Evolutionary conservation across 2,113 vertebrate genomes (phyloP).

Genomic region (Fukomys damarensis): DNA sequence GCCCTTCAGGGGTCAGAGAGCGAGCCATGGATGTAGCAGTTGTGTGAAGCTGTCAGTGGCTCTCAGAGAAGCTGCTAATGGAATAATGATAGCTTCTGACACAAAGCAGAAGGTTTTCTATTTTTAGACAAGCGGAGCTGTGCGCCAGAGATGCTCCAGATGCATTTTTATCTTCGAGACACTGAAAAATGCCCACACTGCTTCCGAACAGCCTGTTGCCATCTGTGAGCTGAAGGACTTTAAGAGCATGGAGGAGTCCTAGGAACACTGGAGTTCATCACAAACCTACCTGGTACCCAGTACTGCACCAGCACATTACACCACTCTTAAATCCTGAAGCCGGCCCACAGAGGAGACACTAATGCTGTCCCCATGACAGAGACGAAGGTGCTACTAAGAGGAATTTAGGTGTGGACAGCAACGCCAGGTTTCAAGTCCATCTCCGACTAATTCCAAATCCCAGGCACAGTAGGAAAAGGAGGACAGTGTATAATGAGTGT

Average conservation of each 20-base stretch:
- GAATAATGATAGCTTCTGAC: slow-evolving; percentile 76
- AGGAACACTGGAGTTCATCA: background rate
- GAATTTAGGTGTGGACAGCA: background rate
- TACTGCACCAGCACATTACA: background rate
- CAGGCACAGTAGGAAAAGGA: background rate
- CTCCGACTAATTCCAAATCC: background rate
- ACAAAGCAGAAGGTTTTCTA: slow-evolving; percentile 84
- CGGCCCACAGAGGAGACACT: background rate
- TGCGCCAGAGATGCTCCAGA: slow-evolving; percentile 74
- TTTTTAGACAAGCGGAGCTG: slow-evolving; percentile 81
- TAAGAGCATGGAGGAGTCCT: background rate
- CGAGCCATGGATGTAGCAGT: slow-evolving; percentile 15
- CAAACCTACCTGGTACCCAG: background rate
- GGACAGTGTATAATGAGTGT: slow-evolving; percentile 15
- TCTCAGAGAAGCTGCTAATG: slow-evolving; percentile 22
- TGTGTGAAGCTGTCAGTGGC: slow-evolving; percentile 52
- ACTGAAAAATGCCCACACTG: slow-evolving; percentile 61
- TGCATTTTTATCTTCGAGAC: slow-evolving; percentile 76
- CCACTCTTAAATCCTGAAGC: background rate
- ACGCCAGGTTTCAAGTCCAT: background rate
- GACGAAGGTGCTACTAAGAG: background rate
- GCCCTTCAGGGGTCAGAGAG: slow-evolving; percentile 33
- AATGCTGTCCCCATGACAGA: background rate
- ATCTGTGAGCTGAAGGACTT: slow-evolving; percentile 46
- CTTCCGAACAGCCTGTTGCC: slow-evolving; percentile 57